phyloP scores from a whole-genome alignment of 2,888 invertebrate species.

The Euzetes globulus region DNA sequence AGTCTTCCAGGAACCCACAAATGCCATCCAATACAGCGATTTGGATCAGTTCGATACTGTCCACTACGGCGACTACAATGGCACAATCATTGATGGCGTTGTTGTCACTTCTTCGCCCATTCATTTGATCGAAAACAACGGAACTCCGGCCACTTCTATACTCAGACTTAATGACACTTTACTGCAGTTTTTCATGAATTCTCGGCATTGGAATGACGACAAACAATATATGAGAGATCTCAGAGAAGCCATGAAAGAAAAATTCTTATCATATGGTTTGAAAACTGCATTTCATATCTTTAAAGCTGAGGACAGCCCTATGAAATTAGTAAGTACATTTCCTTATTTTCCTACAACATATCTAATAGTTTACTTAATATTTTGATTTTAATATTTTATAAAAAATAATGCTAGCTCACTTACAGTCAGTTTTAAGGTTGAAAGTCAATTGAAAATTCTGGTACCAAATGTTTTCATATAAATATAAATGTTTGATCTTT shows the following conservation, averaged over 20 bases:
- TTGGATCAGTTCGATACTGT: slow-evolving; percentile 29
- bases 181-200: slow-evolving; percentile 17
- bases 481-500: too few species aligned
- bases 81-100: neutral
- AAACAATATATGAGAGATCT: slow-evolving; percentile 29
- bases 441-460: too few species aligned
- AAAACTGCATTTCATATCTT: slow-evolving; percentile 35
- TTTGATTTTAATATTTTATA: too few species aligned
- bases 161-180: slow-evolving; percentile 23
- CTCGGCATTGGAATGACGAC: slow-evolving; percentile 33
- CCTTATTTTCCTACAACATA: neutral
- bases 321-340: slow-evolving; percentile 11
- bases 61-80: neutral
- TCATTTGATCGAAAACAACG: slow-evolving; percentile 18
- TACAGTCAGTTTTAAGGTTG: too few species aligned
- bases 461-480: too few species aligned
- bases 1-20: slow-evolving; percentile 33
- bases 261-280: slow-evolving; percentile 29
- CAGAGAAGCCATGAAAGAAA: slow-evolving; percentile 32
- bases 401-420: too few species aligned
- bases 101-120: slow-evolving; percentile 24
- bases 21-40: slow-evolving; percentile 19
- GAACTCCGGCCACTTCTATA: slow-evolving; percentile 24
- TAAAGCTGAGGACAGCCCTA: slow-evolving; percentile 31
- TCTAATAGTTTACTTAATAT: too few species aligned